Evolutionary conservation across 2,888 invertebrate genomes (phyloP).

Genomic region (Melinaea menophilus): DNA sequence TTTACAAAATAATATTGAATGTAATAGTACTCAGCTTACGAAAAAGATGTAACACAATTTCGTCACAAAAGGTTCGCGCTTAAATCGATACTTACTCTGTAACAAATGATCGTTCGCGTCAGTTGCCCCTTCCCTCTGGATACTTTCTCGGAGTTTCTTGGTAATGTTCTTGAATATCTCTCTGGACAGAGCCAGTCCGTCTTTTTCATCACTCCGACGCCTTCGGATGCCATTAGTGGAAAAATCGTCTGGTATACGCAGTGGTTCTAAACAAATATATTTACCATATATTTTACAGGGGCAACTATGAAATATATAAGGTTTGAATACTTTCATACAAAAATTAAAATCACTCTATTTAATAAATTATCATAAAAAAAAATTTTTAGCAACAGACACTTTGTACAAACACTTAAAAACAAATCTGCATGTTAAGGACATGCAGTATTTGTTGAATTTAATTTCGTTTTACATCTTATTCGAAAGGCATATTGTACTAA

Average conservation of each 20-base stretch:
- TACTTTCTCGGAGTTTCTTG: conserved; percentile 72
- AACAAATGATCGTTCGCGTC: conserved; percentile 66
- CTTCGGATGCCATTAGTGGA: conserved; percentile 57
- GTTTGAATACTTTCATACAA: too few relatives aligned
- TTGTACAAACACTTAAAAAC: not conserved
- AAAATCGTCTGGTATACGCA: conserved; percentile 64
- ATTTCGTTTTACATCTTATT: not conserved
- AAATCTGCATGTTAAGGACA: conserved; percentile 1
- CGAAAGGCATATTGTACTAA: not conserved
- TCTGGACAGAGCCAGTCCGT: conserved; percentile 70
- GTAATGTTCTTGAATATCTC: conserved; percentile 76
- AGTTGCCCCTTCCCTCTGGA: conserved; percentile 68
- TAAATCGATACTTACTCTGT: conserved; percentile 59
- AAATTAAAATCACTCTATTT: too few relatives aligned
- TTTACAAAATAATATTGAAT: not conserved
- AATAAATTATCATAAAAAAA: too few relatives aligned
- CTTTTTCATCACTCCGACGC: conserved; percentile 65
- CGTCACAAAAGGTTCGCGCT: conserved; percentile 21
- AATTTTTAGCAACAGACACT: not conserved
- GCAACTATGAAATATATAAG: not conserved
- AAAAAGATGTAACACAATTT: conserved; percentile 15
- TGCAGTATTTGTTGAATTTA: not conserved
- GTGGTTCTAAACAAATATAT: conserved; percentile 50
- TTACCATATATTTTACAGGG: not conserved
- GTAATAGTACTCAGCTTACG: conserved; percentile 1